Evolutionary conservation across 2,888 invertebrate genomes (phyloP).

Genomic region (Lasioglossum villosulum): DNA sequence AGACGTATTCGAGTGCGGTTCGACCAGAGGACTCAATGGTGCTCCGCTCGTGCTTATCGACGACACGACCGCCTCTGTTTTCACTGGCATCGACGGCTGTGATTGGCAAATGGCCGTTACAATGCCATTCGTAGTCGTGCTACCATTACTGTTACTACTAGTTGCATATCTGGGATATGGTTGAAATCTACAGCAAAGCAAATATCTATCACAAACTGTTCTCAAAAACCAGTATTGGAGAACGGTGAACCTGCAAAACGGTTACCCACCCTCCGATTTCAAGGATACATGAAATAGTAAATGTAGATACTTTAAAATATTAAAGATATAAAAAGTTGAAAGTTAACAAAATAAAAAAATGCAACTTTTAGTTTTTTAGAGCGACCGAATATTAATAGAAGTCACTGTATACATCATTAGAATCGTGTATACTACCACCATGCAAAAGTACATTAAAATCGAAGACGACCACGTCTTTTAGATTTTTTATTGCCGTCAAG

Average conservation of each 20-base stretch:
- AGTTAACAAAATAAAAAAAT: too few species aligned
- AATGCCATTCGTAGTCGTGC: constrained; percentile 69
- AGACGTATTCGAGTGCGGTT: constrained; percentile 89
- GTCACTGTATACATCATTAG: too few species aligned
- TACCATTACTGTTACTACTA: constrained; percentile 73
- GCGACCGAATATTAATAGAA: too few species aligned
- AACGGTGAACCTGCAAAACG: neutral
- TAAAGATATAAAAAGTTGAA: neutral
- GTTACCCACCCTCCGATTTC: neutral
- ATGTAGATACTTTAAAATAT: neutral
- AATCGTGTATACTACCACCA: too few species aligned
- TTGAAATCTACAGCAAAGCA: constrained; percentile 77
- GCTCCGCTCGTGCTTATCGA: constrained; percentile 83
- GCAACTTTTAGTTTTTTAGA: too few species aligned
- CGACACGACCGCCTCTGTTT: constrained; percentile 80
- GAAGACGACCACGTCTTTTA: too few species aligned
- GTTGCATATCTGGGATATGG: constrained; percentile 80
- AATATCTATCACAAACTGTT: neutral
- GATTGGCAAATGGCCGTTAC: constrained; percentile 73
- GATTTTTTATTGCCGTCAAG: neutral
- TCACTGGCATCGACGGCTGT: constrained; percentile 78
- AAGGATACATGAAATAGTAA: neutral
- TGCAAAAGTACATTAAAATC: too few species aligned
- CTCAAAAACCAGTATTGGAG: neutral
- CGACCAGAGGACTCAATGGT: constrained; percentile 86